Conservation (phyloP, 2,888 invertebrate genomes). For the Augochlorella aurata region DNA sequence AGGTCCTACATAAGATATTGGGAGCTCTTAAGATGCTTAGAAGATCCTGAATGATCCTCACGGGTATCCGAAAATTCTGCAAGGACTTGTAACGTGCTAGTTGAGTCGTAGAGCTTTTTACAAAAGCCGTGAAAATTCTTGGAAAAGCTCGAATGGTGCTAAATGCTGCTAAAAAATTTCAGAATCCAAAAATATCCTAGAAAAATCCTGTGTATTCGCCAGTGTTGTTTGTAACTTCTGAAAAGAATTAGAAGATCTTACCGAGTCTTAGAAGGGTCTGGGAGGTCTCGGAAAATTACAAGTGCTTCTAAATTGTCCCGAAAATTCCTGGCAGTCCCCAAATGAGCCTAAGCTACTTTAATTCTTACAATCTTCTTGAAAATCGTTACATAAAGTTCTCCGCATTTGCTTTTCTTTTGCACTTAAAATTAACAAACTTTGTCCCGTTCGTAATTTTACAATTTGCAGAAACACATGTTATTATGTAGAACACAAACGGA, state of each 20-base stretch:
- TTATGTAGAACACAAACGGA: no score
- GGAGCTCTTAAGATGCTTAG: background rate
- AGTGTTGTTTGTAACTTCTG: no score
- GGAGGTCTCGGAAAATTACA: background rate
- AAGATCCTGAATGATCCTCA: background rate
- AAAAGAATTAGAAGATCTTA: background rate
- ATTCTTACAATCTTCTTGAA: no score
- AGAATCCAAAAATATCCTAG: background rate
- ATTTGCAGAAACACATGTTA: background rate
- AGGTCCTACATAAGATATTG: background rate
- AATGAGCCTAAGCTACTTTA: background rate
- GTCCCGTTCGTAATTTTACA: background rate
- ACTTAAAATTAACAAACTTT: no score
- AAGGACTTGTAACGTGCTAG: background rate
- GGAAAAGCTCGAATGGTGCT: no score
- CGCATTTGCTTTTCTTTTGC: no score
- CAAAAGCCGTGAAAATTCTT: no score
- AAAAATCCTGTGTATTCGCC: no score
- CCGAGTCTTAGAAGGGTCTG: background rate
- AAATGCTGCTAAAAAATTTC: background rate
- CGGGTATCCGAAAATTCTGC: background rate
- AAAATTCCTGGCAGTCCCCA: background rate
- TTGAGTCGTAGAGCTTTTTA: background rate
- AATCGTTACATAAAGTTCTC: no score
- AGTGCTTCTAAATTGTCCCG: background rate